Percentiles rank a stretch among this genome's conserved stretches.
Conservation (phyloP, 2,888 invertebrate species). For the Drosophila formosana region DNA sequence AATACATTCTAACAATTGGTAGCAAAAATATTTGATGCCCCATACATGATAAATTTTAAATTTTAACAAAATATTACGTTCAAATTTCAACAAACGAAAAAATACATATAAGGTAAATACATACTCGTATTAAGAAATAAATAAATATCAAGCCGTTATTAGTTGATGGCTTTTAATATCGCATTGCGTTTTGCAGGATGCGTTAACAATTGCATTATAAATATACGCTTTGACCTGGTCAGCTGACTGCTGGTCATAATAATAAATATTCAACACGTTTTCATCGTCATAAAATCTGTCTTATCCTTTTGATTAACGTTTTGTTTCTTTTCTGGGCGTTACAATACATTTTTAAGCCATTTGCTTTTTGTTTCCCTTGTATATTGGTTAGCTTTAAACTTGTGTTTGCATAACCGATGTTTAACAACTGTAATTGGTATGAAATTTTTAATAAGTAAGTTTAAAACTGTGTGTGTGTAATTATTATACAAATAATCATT, state of each 20-base stretch:
- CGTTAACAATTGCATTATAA: slow-evolving; percentile 66
- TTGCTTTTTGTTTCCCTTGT: slow-evolving; percentile 43
- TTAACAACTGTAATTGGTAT: slow-evolving; percentile 70
- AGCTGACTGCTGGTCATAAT: slow-evolving; percentile 24
- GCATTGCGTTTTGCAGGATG: slow-evolving; percentile 25
- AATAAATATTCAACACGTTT: slow-evolving; percentile 27
- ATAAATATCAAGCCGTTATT: slow-evolving; percentile 21
- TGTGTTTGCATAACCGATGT: slow-evolving; percentile 59
- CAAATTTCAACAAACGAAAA: slow-evolving; percentile 48
- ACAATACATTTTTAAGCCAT: slow-evolving; percentile 57
- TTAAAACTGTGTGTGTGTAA: slow-evolving; percentile 32
- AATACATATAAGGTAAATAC: slow-evolving; percentile 11
- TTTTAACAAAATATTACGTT: slow-evolving; percentile 53
- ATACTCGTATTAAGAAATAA: slow-evolving; percentile 6
- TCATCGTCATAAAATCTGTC: slow-evolving; percentile 59
- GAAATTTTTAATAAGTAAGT: slow-evolving; percentile 34
- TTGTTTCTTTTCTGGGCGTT: slow-evolving; percentile 53
- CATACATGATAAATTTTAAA: slow-evolving; percentile 51
- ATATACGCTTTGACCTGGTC: slow-evolving; percentile 16
- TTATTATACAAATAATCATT: slow-evolving; percentile 15
- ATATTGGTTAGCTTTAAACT: slow-evolving; percentile 45
- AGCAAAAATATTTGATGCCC: slow-evolving; percentile 63
- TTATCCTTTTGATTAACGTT: slow-evolving; percentile 68
- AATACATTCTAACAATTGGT: slow-evolving; percentile 66
- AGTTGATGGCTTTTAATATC: slow-evolving; percentile 13